phyloP scores from a whole-genome alignment of 1,140 invertebrate species.

The Diploscapter pachys region DNA sequence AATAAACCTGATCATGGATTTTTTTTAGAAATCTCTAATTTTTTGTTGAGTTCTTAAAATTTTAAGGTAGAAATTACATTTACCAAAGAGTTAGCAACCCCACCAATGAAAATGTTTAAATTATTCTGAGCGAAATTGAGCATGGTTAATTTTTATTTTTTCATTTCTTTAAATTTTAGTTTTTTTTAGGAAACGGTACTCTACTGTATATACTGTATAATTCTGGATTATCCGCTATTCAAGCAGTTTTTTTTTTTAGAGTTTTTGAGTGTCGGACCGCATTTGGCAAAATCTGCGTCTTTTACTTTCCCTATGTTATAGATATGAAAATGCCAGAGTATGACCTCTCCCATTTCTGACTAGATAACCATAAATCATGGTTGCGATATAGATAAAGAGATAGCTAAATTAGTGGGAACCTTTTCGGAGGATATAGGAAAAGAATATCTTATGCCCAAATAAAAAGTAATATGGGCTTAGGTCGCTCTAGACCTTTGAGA shows the following conservation, averaged over 20 bases:
- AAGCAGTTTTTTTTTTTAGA: slow-evolving; percentile 24
- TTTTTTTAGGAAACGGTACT: slow-evolving; percentile 3
- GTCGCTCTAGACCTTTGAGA: no score
- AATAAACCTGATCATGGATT: slow-evolving; percentile 2
- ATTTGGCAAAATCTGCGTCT: background rate
- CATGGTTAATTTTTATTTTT: background rate
- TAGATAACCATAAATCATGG: no score
- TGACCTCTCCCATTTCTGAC: no score
- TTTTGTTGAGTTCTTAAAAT: background rate
- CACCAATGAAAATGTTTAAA: slow-evolving; percentile 27
- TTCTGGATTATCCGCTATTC: slow-evolving; percentile 20
- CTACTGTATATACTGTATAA: background rate
- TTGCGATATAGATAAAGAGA: no score
- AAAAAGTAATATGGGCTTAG: no score
- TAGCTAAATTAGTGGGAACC: no score
- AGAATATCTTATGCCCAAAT: no score
- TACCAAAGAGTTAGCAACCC: slow-evolving; percentile 28
- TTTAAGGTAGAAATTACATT: slow-evolving; percentile 16
- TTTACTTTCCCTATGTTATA: no score
- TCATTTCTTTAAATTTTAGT: no score
- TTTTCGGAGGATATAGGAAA: no score
- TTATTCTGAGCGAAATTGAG: slow-evolving; percentile 35
- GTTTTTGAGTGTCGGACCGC: slow-evolving; percentile 14
- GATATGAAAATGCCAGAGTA: no score
- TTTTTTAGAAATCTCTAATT: background rate